Conservation (phyloP, 2,888 invertebrate species). For the Kryphioiulus occultus region DNA sequence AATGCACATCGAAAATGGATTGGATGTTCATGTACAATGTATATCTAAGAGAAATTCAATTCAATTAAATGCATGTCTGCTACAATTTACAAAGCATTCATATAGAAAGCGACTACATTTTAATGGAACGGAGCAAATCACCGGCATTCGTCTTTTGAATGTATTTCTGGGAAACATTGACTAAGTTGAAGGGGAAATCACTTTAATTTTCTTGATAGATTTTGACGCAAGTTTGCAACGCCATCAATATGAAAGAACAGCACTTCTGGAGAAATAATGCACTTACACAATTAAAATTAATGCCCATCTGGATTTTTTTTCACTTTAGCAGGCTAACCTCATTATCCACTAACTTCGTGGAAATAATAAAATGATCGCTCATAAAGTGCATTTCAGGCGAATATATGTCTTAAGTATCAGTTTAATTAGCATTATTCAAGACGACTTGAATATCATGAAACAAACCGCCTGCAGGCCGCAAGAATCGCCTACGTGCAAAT, state of each 20-base stretch:
- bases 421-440: constrained; percentile 20
- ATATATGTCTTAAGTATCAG: background rate
- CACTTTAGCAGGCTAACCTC: background rate
- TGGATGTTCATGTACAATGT: background rate
- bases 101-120: background rate
- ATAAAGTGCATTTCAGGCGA: background rate
- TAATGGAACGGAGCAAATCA: background rate
- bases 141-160: background rate
- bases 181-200: background rate
- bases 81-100: background rate
- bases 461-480: background rate
- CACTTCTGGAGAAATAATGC: background rate
- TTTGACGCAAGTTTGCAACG: background rate
- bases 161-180: background rate
- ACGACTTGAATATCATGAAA: background rate
- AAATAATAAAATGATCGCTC: background rate
- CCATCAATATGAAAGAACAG: background rate
- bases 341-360: background rate
- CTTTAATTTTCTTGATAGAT: too few relatives aligned
- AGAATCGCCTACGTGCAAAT: background rate
- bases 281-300: background rate
- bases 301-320: background rate
- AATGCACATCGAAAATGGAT: background rate
- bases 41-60: background rate
- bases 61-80: background rate